Evolutionary conservation across 2,797 vertebrate species (phyloP).

Genomic region (Enteromius paludinosus): DNA sequence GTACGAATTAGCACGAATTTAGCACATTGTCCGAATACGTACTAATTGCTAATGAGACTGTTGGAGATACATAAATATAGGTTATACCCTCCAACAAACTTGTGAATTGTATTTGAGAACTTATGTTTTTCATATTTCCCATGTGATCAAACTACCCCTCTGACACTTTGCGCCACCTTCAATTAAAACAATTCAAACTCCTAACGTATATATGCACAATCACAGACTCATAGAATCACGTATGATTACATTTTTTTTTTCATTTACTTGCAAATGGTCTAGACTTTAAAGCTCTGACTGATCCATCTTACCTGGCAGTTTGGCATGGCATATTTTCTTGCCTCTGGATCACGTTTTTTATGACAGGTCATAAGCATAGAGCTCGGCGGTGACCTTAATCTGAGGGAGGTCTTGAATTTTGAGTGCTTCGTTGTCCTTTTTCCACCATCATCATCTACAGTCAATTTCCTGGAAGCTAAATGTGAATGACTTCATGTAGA

Average conservation of each 20-base stretch:
- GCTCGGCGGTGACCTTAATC: constrained; percentile 43
- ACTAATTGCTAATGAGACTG: no score
- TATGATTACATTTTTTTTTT: constrained; percentile 2
- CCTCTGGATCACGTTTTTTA: constrained; percentile 15
- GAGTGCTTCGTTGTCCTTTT: constrained; percentile 48
- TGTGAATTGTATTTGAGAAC: constrained; percentile 10
- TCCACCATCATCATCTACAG: constrained; percentile 31
- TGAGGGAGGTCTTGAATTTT: constrained; percentile 41
- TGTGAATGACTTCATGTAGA: constrained; percentile 39
- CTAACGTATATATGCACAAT: not conserved
- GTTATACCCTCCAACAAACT: constrained; percentile 12
- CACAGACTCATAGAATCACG: not conserved
- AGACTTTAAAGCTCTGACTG: constrained; percentile 23
- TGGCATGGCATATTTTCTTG: not conserved
- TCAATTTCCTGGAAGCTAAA: constrained; percentile 57
- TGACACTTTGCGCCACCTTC: not conserved
- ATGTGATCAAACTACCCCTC: not conserved
- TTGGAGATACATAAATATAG: not conserved
- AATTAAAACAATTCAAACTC: not conserved
- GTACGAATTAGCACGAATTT: no score
- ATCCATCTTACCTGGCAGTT: constrained; percentile 6
- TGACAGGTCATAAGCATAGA: constrained; percentile 9
- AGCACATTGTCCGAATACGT: no score
- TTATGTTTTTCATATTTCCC: constrained; percentile 16
- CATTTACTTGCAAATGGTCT: not conserved